Base-by-base conservation (phyloP, 2,113 vertebrate genomes). In the Balaenoptera acutorostrata region DNA sequence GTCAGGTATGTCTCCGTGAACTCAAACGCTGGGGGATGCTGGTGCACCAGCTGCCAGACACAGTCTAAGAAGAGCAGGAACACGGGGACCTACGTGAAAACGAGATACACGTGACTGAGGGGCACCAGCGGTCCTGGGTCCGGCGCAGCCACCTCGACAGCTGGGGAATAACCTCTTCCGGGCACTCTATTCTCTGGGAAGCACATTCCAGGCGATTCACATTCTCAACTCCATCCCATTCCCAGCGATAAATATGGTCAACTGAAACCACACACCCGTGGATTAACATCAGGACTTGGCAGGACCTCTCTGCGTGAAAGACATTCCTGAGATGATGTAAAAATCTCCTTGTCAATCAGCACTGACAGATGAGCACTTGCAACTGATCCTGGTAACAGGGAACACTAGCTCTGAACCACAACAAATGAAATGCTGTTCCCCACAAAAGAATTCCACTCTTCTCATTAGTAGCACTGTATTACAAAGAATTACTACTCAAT, bases 1-100 rank as follows among this genome's bases (percentile, higher is more conserved):
- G 99, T 99, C 98, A 99, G 98, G 96, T 99, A 99, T 8, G 99
- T 99, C 98, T 99, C 99, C 0, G 99, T 99, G 98, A 99, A 99
- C 93, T 99, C 99, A 97, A 99, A 99, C 1, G 99, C 99, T 10
- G 99, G 98, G 64, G 98, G 98, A 90, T 99, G 98, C 95, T 99
- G 99, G 87, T 99, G 99, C 36, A 99, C 96, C 81, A 99, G 97
- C 98, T 99, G 99, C 99, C 99, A 99, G 84, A 99, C 98, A 72
- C 99, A 99, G 69, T 99, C 99, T 90, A 99, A 97, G 96, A 99
- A 99, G n/a, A 99, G 98, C 96, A 99, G 98, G 97, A 99, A 99
- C 95, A 99, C 98, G 2, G 99, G 99, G 39, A 98, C 98, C 99
- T 99, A 94, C 4, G 6, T 69, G 97, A 96, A 96, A 93, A 96